Conservation (phyloP, 92 coral and sea anemone species). For the Isaurus tuberculatus region DNA sequence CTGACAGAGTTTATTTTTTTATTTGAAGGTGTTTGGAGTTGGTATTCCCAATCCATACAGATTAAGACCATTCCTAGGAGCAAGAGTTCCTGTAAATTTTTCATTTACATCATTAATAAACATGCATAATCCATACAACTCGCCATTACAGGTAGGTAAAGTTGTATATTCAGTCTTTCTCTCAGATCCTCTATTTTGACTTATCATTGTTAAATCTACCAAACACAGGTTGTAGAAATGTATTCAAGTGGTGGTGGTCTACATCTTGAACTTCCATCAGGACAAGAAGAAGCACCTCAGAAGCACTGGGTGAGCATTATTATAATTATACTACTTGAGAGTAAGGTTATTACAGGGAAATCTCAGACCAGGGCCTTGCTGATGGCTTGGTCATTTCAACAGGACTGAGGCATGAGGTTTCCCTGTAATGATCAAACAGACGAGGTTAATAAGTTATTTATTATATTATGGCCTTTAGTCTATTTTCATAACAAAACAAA, state of each 20-base stretch:
- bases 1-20: background rate
- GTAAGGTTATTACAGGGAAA: too few species aligned
- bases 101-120: slow-evolving; percentile 89
- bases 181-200: background rate
- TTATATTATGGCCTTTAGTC: too few species aligned
- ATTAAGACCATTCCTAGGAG: slow-evolving; percentile 96
- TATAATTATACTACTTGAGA: too few species aligned
- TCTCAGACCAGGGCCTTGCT: too few species aligned
- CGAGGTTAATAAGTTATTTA: too few species aligned
- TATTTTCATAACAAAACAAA: too few species aligned
- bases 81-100: slow-evolving; percentile 91
- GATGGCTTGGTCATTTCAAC: too few species aligned
- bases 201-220: background rate
- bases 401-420: too few species aligned
- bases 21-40: slow-evolving; percentile 92
- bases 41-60: slow-evolving; percentile 98
- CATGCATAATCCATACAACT: slow-evolving; percentile 93
- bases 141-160: slow-evolving; percentile 80
- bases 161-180: too few species aligned
- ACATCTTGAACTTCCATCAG: slow-evolving; percentile 96
- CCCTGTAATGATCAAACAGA: too few species aligned
- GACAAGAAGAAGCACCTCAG: slow-evolving; percentile 96
- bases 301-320: slow-evolving; percentile 98
- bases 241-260: slow-evolving; percentile 98
- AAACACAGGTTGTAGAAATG: slow-evolving; percentile 86